Conservation (phyloP, 1,140 invertebrate species). For the Sipha flava region DNA sequence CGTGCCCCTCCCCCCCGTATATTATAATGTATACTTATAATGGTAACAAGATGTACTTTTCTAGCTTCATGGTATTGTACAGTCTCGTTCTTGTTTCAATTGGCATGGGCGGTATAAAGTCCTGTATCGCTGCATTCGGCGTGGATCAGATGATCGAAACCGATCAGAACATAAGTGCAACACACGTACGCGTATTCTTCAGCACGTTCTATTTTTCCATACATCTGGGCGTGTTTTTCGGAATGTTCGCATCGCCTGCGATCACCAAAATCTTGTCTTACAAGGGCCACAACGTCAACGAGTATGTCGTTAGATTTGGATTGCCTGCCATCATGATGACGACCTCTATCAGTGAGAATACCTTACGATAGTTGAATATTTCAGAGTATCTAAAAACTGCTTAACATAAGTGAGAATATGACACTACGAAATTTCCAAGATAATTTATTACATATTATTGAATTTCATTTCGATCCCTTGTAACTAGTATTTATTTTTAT, state of each 20-base stretch:
- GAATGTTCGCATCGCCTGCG: slow-evolving; percentile 78
- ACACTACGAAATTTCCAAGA: too few species aligned
- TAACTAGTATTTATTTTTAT: too few species aligned
- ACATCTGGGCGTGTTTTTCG: slow-evolving; percentile 81
- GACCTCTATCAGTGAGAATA: background rate
- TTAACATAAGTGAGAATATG: too few species aligned
- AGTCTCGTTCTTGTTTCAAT: slow-evolving; percentile 75
- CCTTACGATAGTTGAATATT: too few species aligned
- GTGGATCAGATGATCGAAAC: slow-evolving; percentile 85
- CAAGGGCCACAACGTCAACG: background rate
- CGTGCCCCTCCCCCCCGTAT: too few species aligned
- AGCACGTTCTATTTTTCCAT: slow-evolving; percentile 90
- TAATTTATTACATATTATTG: too few species aligned
- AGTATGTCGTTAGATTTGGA: background rate
- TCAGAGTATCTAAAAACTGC: too few species aligned
- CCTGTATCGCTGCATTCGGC: slow-evolving; percentile 94
- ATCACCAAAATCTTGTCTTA: slow-evolving; percentile 45
- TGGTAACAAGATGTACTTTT: background rate
- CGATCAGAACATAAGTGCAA: slow-evolving; percentile 50
- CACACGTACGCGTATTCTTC: slow-evolving; percentile 63
- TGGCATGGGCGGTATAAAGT: slow-evolving; percentile 92
- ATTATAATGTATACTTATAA: too few species aligned
- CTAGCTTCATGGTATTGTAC: slow-evolving; percentile 39
- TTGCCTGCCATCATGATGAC: background rate
- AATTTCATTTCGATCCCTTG: too few species aligned